These are phyloP conservation scores for Vulpes lagopus DNA, from an alignment of 2,113 vertebrate species.

Conservation along the genomic window DNA sequence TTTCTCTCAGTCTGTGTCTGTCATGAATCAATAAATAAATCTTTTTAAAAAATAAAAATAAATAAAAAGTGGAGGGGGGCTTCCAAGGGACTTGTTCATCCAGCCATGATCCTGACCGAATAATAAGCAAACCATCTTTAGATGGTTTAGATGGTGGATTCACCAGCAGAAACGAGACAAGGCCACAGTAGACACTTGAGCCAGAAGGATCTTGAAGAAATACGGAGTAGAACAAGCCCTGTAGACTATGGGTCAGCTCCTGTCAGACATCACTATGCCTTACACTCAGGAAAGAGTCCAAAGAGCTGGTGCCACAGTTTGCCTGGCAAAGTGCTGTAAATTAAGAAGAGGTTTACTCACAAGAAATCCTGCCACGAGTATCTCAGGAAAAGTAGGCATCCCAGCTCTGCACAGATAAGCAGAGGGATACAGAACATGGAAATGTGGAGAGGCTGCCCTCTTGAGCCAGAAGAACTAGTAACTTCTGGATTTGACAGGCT, in stretches of 20 bases:
- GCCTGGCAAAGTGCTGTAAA: background rate
- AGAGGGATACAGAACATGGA: background rate
- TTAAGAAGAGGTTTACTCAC: background rate
- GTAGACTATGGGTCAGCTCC: background rate
- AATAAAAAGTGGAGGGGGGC: background rate
- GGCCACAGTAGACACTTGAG: background rate
- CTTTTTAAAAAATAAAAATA: too few species aligned
- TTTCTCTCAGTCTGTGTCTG: too few species aligned
- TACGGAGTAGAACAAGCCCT: background rate
- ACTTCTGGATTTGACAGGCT: background rate
- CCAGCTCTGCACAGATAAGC: background rate
- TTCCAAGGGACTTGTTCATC: conserved; percentile 49
- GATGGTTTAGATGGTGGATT: background rate
- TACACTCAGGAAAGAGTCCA: background rate
- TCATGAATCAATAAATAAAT: too few species aligned
- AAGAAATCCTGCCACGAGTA: background rate
- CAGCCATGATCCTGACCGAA: background rate
- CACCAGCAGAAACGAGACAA: background rate
- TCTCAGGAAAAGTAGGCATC: background rate
- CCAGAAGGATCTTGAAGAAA: background rate
- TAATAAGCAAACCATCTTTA: conserved; percentile 19
- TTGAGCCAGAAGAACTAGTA: background rate
- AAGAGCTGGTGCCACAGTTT: background rate
- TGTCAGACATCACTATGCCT: background rate
- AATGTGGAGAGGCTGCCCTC: background rate